Conservation (phyloP, 2,797 vertebrate genomes). For the Apogon talboti region DNA sequence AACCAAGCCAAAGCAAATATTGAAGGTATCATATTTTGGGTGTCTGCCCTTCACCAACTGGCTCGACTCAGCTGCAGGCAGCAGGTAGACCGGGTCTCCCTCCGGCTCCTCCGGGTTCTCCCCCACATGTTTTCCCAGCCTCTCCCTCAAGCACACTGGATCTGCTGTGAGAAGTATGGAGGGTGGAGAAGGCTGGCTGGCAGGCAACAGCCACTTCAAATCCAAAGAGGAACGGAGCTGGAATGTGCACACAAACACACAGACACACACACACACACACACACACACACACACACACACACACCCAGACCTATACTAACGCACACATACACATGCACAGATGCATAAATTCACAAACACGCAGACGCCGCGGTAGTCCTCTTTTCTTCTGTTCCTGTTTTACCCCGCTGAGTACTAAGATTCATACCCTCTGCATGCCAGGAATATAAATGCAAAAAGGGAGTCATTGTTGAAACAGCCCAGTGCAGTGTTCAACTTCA, state of each 20-base stretch:
- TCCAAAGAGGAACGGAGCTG: slow-evolving; percentile 47
- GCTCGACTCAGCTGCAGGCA: slow-evolving; percentile 39
- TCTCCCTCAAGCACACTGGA: slow-evolving; percentile 51
- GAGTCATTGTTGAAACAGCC: slow-evolving; percentile 68
- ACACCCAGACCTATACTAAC: slow-evolving; percentile 15
- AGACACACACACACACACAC: too few species aligned
- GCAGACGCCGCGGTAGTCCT: slow-evolving; percentile 24
- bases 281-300: slow-evolving; percentile 12
- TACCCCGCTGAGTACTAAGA: slow-evolving; percentile 43
- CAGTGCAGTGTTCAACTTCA: slow-evolving; percentile 45
- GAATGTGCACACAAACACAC: slow-evolving; percentile 21
- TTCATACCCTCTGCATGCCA: slow-evolving; percentile 48
- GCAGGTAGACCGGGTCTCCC: slow-evolving; percentile 47
- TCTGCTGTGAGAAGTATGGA: slow-evolving; percentile 57
- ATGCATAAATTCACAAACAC: slow-evolving; percentile 20
- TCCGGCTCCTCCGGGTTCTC: slow-evolving; percentile 32
- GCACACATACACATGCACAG: slow-evolving; percentile 10
- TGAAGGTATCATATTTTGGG: slow-evolving; percentile 54
- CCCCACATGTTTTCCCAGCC: slow-evolving; percentile 63
- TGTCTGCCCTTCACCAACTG: slow-evolving; percentile 41
- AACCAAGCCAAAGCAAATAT: slow-evolving; percentile 63
- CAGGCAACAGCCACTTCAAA: slow-evolving; percentile 61
- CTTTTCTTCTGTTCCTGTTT: slow-evolving; percentile 49
- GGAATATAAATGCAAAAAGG: slow-evolving; percentile 71
- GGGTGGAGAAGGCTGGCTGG: slow-evolving; percentile 61